Base-by-base conservation (phyloP, 2,113 vertebrate species). In the Equus quagga region DNA sequence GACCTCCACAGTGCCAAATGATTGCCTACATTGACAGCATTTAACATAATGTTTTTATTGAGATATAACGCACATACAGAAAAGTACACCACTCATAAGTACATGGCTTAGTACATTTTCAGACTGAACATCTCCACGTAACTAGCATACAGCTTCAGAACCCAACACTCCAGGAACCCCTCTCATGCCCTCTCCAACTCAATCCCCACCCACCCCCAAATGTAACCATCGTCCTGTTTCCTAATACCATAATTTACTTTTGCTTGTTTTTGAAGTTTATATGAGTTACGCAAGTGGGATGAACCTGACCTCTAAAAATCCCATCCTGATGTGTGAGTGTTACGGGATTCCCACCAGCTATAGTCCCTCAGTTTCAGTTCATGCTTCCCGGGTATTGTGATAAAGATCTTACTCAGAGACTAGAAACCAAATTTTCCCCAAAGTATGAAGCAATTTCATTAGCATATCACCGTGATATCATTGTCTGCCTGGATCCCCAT, bases 361-460 rank as follows among this genome's bases (percentile, higher is more conserved):
- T 44, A 33, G 54, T 56, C 67, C 79, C 80, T 80, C 23, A 7
- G 58, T 88, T 94, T 97, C 81, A 78, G 46, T 93, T 95, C 93
- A 15, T 44, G 81, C 51, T 94, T 94, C 54, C n/a, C 28, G 70
- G 13, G 17, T 28, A n/a, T 11, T 6, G 2, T 15, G 12, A 82
- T 62, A 23, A 75, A 83, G 88, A 96, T 84, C 46, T 72, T 51
- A 87, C 80, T 80, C 65, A 49, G 65, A 94, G 28, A 58, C 36
- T 51, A 65, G 60, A 92, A 92, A 76, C 70, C 90, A 44, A 93
- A 65, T 28, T 41, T 60, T 31, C 36, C 44, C 87, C 69, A 64
- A 82, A 46, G 54, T n/a, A 3, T 12, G 75, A 75, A 33, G 24
- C 72, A 14, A 15, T 33, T 67, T 76, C 76, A 56, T 69, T 5